A percentile compares a stretch with the other conserved stretches of the same genome.
Evolutionary conservation across 2,888 invertebrate genomes (phyloP).

Genomic region (Hemithea aestivaria): DNA sequence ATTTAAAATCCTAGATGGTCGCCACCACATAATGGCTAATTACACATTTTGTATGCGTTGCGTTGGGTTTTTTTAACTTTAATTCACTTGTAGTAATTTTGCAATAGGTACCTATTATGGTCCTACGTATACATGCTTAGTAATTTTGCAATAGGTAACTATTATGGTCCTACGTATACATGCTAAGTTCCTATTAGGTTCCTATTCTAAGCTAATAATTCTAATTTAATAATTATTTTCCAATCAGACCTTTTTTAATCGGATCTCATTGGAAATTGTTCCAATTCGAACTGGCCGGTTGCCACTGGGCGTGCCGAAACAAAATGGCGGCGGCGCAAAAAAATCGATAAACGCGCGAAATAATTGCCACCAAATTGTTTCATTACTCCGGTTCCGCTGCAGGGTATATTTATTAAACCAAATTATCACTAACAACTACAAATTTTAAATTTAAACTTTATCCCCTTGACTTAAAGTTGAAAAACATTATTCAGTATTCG

Average conservation of each 20-base stretch:
- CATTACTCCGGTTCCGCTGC: conserved; percentile 49
- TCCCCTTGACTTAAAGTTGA: conserved; percentile 1
- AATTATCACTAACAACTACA: conserved; percentile 10
- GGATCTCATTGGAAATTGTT: conserved; percentile 3
- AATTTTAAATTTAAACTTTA: conserved; percentile 7
- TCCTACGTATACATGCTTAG: no score
- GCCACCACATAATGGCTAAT: no score
- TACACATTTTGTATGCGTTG: no score
- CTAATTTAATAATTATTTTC: conserved; percentile 2
- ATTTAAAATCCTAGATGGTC: no score
- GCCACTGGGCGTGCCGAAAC: conserved; percentile 25
- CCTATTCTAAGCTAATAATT: no score
- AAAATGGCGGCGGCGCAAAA: conserved; percentile 58
- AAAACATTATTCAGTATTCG: neutral
- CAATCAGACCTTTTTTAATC: conserved; percentile 4
- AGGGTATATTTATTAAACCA: conserved; percentile 22
- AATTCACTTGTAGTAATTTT: no score
- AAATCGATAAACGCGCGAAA: conserved; percentile 39
- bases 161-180: no score
- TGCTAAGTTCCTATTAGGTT: no score
- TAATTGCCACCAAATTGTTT: conserved; percentile 62
- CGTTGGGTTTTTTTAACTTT: no score
- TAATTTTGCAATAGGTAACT: no score
- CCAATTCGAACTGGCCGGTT: conserved; percentile 13
- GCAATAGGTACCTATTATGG: no score